phyloP scores from a whole-genome alignment of 2,797 vertebrate genomes.

The Toxotes lorentzi region DNA sequence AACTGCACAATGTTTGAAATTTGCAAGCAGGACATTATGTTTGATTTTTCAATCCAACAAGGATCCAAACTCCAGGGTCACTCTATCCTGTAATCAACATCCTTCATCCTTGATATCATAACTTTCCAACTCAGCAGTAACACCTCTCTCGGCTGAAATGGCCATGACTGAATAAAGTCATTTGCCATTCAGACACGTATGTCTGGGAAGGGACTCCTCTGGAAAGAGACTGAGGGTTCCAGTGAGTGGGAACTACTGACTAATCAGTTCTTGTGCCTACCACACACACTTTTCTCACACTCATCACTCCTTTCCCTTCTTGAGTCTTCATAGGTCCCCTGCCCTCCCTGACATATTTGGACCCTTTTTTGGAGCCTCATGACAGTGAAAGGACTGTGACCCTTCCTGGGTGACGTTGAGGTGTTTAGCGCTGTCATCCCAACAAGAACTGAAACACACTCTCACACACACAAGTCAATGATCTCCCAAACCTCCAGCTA shows the following conservation, averaged over 20 bases:
- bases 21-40: neutral
- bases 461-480: neutral
- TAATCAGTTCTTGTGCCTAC: slow-evolving; percentile 26
- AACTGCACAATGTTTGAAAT: neutral
- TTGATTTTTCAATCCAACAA: neutral
- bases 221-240: neutral
- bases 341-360: neutral
- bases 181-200: neutral
- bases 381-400: slow-evolving; percentile 24
- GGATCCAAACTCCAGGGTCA: neutral
- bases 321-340: slow-evolving; percentile 13
- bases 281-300: slow-evolving; percentile 21
- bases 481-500: too few relatives aligned
- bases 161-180: neutral
- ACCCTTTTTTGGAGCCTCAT: slow-evolving; percentile 28
- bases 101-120: neutral
- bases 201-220: neutral
- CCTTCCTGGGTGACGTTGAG: too few relatives aligned
- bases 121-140: neutral
- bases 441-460: too few relatives aligned
- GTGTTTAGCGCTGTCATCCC: too few relatives aligned
- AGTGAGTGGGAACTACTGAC: slow-evolving; percentile 8
- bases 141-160: neutral
- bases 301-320: slow-evolving; percentile 26
- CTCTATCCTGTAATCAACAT: neutral